Percentiles rank a stretch among this genome's conserved stretches.
phyloP scores from a whole-genome alignment of 2,797 vertebrate genomes.

The Distichodus sexfasciatus region DNA sequence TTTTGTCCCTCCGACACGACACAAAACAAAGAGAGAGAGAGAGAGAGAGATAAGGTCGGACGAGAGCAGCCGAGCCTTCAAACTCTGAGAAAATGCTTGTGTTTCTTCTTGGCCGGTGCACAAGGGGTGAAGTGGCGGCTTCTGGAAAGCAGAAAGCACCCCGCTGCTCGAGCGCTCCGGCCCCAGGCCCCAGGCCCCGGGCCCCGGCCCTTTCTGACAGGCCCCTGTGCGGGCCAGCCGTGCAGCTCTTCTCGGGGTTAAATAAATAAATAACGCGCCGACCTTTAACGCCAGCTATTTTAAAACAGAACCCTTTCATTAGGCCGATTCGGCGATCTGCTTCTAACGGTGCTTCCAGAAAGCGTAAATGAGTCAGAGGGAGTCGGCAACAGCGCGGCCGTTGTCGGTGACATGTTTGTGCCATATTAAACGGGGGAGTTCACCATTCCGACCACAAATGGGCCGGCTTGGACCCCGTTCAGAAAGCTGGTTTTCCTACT shows the following conservation, averaged over 20 bases:
- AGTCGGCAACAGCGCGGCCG: constrained; percentile 38
- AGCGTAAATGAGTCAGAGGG: constrained; percentile 49
- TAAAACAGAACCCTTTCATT: constrained; percentile 34
- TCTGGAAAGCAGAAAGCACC: constrained; percentile 32
- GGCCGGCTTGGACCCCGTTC: constrained; percentile 45
- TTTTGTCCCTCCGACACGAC: constrained; percentile 33
- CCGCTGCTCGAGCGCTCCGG: constrained; percentile 35
- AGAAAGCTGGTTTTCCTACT: constrained; percentile 52
- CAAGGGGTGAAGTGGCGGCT: constrained; percentile 39
- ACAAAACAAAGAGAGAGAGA: constrained; percentile 35
- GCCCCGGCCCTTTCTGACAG: constrained; percentile 60
- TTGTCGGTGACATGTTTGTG: constrained; percentile 38
- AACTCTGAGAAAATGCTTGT: constrained; percentile 46
- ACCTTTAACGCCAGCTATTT: not conserved
- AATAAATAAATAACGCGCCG: constrained; percentile 27
- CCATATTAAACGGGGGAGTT: constrained; percentile 39
- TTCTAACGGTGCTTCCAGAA: constrained; percentile 51
- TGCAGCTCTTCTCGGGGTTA: not conserved
- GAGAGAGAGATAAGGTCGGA: constrained; percentile 37
- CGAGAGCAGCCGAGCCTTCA: constrained; percentile 19
- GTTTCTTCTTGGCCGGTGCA: constrained; percentile 52
- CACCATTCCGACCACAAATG: constrained; percentile 42
- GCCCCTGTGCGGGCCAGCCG: too few species aligned
- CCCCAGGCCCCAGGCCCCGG: constrained; percentile 48
- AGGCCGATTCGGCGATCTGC: constrained; percentile 47